phyloP scores from a whole-genome alignment of 2,113 vertebrate genomes.

The Montifringilla adamsi region DNA sequence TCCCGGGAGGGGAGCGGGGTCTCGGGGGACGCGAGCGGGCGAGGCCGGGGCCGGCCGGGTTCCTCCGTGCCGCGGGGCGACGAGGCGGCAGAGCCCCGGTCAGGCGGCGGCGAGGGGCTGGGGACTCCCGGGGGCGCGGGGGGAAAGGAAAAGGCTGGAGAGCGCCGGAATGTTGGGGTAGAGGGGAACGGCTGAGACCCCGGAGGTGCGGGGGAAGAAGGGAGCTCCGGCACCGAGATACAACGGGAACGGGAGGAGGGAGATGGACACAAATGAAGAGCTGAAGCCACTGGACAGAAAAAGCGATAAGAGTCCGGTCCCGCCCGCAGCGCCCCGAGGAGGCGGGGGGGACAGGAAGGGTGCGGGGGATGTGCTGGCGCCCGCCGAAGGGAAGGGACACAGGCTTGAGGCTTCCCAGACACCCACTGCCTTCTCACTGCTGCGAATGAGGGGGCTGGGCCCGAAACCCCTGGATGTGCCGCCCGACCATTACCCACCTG shows the following conservation, averaged over 20 bases:
- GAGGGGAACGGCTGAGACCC: background rate
- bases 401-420: background rate
- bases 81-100: too few relatives aligned
- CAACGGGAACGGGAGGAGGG: background rate
- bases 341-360: background rate
- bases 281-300: background rate
- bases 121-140: background rate
- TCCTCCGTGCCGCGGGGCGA: too few relatives aligned
- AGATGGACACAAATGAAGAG: background rate
- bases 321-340: background rate
- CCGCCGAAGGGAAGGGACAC: background rate
- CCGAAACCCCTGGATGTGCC: too few relatives aligned
- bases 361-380: background rate
- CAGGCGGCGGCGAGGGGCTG: too few relatives aligned
- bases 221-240: background rate
- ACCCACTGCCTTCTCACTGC: background rate
- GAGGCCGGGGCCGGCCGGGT: rapidly evolving
- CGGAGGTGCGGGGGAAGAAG: rapidly evolving
- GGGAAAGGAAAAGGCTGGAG: background rate
- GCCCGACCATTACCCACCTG: background rate
- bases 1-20: background rate
- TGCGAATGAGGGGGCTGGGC: too few relatives aligned
- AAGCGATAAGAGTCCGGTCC: background rate
- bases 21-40: rapidly evolving
- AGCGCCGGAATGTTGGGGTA: background rate